These are phyloP conservation scores for Tethea ocularis DNA, from an alignment of 2,888 invertebrate species.

Conservation along the genomic window DNA sequence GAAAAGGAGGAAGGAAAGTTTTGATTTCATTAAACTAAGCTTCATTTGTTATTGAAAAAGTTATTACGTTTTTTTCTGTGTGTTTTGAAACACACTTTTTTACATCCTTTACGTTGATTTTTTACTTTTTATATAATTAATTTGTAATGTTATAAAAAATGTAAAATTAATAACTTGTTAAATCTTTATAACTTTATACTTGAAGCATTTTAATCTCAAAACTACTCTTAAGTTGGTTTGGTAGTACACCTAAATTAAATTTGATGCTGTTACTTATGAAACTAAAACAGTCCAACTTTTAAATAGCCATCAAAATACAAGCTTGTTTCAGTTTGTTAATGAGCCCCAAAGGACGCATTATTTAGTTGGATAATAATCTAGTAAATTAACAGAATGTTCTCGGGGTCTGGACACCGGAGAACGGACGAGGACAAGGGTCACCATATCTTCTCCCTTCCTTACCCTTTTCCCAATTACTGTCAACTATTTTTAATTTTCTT, in stretches of 20 bases:
- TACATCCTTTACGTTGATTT: no score
- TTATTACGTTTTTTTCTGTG: no score
- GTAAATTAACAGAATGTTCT: slow-evolving; percentile 39
- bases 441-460: neutral
- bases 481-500: neutral
- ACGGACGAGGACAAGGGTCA: slow-evolving; percentile 1
- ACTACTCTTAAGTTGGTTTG: neutral
- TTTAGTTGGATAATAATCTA: slow-evolving; percentile 51
- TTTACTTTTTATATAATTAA: no score
- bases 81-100: no score
- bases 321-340: slow-evolving; percentile 24
- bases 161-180: no score
- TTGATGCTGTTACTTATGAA: neutral
- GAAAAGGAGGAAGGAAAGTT: no score
- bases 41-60: no score
- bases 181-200: no score
- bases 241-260: neutral
- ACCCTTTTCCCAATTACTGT: neutral
- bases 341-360: slow-evolving; percentile 47
- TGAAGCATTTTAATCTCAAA: no score
- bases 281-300: neutral
- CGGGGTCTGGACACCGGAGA: slow-evolving; percentile 26
- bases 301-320: slow-evolving; percentile 7
- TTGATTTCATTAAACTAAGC: no score
- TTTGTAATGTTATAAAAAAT: neutral